Evolutionary conservation across 2,797 vertebrate species (phyloP), one percentile per base, ranked within the genome.

Genomic region (Gadopsis bispinosus): DNA sequence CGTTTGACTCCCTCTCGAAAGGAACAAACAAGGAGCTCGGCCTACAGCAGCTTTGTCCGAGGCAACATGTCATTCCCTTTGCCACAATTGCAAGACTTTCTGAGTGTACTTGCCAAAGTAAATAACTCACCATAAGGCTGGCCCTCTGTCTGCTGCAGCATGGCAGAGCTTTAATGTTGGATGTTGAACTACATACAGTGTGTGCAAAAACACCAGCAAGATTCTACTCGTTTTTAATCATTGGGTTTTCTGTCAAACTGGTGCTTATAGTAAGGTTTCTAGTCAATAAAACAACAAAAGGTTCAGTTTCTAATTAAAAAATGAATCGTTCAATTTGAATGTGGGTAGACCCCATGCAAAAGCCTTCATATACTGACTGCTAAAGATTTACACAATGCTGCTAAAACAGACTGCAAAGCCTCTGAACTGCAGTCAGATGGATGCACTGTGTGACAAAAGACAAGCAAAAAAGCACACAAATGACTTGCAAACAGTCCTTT

Each of bases 1-100:
- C 87, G 48, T 91, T 93, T 91, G 78, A 90, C 80, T 93, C 91
- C 88, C 88, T 84, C 88, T 81, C 43, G 4, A 60, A 73, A 73
- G 83, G 73, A 90, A 85, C 82, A 90, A 92, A 91, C 78, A 55
- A 63, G 63, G 68, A 79, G 83, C 58, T 67, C 16, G 45, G 72
- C 69, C 76, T 72, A 53, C 22, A 45, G 78, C 77, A 62, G 81
- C 83, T 80, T 73, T 69, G 73, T 81, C 83, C 33, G 78, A 35
- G 79, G 53, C 82, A 71, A 68, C 77, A 7, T 79, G 80, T 88
- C 83, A 83, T 56, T 92, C 80, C 83, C 83, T 87, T 91, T 91
- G 78, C 79, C 87, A 84, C 83, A 77, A 67, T 47, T 77, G 81
- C 77, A 70, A 84, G 86, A 90, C 77, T 90, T 92, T 91, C 84